Conservation (phyloP, 92 coral and sea anemone species). For the Zoanthus sociatus region DNA sequence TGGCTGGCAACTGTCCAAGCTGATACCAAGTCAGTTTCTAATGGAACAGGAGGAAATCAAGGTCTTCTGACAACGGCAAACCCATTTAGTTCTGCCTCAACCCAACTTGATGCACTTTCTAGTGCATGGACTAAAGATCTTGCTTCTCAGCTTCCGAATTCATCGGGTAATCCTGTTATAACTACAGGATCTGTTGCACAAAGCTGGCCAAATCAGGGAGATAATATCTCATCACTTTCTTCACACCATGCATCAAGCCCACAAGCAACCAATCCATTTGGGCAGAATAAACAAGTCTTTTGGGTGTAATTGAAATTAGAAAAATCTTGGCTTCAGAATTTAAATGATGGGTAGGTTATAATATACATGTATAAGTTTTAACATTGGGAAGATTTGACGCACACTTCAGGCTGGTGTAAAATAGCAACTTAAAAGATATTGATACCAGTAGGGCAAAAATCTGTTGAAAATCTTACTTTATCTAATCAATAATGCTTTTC, state of each 20-base stretch:
- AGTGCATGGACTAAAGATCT: slow-evolving; percentile 89
- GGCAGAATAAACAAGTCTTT: slow-evolving; percentile 61
- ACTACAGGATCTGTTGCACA: slow-evolving; percentile 13
- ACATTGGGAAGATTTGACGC: background rate
- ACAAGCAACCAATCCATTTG: slow-evolving; percentile 60
- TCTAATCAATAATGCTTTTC: no score
- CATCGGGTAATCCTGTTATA: slow-evolving; percentile 7
- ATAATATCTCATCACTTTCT: slow-evolving; percentile 55
- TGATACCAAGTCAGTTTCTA: slow-evolving; percentile 46
- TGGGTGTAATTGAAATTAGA: slow-evolving; percentile 60
- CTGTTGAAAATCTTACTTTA: no score
- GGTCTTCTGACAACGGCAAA: slow-evolving; percentile 85
- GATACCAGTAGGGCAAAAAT: no score
- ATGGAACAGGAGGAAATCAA: slow-evolving; percentile 57
- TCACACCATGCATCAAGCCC: slow-evolving; percentile 45
- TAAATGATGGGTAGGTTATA: background rate
- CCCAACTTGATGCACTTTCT: slow-evolving; percentile 80
- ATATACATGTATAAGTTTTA: background rate
- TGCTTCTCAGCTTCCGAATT: slow-evolving; percentile 58
- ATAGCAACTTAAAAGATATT: background rate
- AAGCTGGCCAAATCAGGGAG: slow-evolving; percentile 53
- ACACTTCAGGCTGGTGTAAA: background rate
- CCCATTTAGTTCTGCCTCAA: slow-evolving; percentile 74
- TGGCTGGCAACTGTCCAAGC: slow-evolving; percentile 88
- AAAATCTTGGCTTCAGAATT: background rate